Conservation (phyloP, 1,140 invertebrate genomes). For the Heliothis subflexa region DNA sequence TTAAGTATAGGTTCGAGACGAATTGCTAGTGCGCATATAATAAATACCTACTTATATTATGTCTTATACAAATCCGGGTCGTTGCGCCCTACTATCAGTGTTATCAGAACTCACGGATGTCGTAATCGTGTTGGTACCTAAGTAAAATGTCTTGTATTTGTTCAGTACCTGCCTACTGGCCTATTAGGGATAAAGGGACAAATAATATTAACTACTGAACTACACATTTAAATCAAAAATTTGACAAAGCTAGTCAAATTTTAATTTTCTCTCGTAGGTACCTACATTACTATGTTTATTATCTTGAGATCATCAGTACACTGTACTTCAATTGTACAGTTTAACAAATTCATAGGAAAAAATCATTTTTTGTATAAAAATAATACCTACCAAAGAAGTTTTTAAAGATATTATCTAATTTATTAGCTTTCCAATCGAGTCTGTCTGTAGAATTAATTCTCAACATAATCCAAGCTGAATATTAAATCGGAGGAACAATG, state of each 20-base stretch:
- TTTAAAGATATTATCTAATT: no score
- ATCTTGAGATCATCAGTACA: no score
- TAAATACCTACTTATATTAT: neutral
- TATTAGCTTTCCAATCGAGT: constrained; percentile 13
- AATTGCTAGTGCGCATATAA: no score
- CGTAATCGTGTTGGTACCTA: constrained; percentile 21
- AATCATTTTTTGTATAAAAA: no score
- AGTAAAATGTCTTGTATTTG: constrained; percentile 1
- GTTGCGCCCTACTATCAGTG: constrained; percentile 47
- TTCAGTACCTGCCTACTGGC: neutral
- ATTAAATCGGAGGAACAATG: constrained; percentile 32
- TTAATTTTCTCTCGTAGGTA: no score
- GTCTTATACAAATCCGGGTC: constrained; percentile 49
- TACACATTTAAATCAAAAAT: neutral
- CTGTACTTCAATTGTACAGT: no score
- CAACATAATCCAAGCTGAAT: constrained; percentile 11
- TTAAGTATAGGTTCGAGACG: no score
- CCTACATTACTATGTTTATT: no score
- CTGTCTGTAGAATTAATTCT: neutral
- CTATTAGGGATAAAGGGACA: neutral
- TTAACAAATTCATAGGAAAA: no score
- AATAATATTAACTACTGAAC: neutral
- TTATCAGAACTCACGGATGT: constrained; percentile 32
- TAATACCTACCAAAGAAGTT: no score
- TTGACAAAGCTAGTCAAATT: no score